Evolutionary conservation across 1,140 invertebrate species (phyloP), one percentile per base, ranked within the genome.

Genomic region (Drosophila bocqueti): DNA sequence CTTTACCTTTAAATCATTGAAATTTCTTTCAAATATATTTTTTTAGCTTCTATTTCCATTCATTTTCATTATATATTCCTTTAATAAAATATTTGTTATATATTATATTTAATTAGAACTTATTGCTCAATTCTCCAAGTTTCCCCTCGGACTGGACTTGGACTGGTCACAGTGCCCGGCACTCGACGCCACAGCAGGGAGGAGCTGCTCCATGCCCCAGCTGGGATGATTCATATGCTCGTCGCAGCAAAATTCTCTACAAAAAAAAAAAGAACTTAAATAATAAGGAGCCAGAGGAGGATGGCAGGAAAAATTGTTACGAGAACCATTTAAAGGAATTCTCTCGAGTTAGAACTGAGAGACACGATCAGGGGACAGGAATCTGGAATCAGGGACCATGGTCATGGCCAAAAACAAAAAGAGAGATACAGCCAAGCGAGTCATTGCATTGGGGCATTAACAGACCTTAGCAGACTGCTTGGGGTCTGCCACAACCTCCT

Each of bases 251-350:
- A 52, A 60, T 64, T 42, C 54, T 45, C 29, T 18, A 57, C 60
- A 40, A 57, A 72, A 69, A 57, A 72, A 69, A 55, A 26, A 74
- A 21, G 3, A 76, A 63, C 58, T 52, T 5, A 66, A 54, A 68
- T 69, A 69, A 69, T 68, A 71, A 68, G 67, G 57, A 67, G 16
- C 43, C 45, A 60, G 38, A 42, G 45, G 71, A 52, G 57, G 54
- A 36, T 42, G 54, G 46, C 62, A 68, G 74, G 40, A 74, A 74
- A 79, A 79, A 87, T 80, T 80, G 76, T 83, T 87, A 74, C 75
- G 45, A 82, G 81, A 85, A 80, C 76, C 85, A 90, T 90, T 91
- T 90, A 91, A 85, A 90, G 85, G 85, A 90, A 90, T 90, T 90
- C 85, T 90, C 79, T 18, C 50, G 74, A 85, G 78, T 89, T 85